Percentiles rank a stretch among this genome's conserved stretches.
Evolutionary conservation across 2,888 invertebrate genomes (phyloP).

Genomic region (Belgica antarctica): DNA sequence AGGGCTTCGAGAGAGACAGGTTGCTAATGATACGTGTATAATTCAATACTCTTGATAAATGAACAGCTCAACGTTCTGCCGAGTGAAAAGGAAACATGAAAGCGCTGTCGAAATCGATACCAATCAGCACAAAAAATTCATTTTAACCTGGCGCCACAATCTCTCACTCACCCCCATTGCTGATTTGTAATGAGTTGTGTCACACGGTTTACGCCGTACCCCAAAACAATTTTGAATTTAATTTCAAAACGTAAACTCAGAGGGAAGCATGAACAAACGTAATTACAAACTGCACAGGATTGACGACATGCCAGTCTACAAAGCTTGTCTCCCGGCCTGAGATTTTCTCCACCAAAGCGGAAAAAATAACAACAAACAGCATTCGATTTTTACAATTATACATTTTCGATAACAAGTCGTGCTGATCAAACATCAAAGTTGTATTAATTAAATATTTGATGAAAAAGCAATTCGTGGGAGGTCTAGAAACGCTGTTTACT

Average conservation of each 20-base stretch:
- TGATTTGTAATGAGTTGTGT: neutral
- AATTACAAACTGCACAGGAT: neutral
- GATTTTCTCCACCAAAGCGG: neutral
- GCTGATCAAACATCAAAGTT: constrained; percentile 43
- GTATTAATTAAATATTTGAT: constrained; percentile 40
- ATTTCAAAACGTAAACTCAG: too few species aligned
- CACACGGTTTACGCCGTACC: too few species aligned
- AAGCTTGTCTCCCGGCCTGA: neutral
- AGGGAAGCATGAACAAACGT: neutral
- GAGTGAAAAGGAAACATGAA: too few species aligned
- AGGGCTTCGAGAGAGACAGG: neutral
- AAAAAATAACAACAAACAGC: neutral
- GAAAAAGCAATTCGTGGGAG: neutral
- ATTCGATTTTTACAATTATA: neutral
- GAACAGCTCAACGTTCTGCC: too few species aligned
- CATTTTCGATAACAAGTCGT: constrained; percentile 30
- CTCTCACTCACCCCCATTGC: neutral
- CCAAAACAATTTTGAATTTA: too few species aligned
- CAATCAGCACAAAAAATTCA: neutral
- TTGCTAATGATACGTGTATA: neutral
- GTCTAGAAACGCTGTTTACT: too few species aligned
- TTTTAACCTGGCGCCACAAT: neutral
- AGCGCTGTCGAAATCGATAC: neutral
- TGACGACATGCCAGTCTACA: neutral
- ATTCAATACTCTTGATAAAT: neutral